Base-by-base conservation (phyloP, 2,113 vertebrate species). In the Parus major region DNA sequence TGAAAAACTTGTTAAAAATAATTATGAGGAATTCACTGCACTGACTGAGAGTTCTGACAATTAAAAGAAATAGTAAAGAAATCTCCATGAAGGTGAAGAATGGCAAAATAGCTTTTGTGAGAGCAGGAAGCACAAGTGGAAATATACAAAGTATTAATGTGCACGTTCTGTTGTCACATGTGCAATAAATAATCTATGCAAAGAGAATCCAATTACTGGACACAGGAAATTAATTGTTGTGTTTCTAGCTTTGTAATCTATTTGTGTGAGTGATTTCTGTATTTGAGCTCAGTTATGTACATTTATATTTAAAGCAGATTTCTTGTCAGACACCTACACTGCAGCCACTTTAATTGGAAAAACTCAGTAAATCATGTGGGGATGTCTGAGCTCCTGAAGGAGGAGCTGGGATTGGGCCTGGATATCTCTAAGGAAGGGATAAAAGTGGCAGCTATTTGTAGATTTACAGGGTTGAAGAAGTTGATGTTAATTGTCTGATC, bases 151-250 rank as follows among this genome's bases (percentile, higher is more conserved):
- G 4, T 36, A 35, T 44, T 75, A 64, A 39, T 44, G 35, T 82
- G 65, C 73, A 23, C 15, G 4, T 82, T 92, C 52, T 82, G 33
- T 80, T 92, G 77, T 76, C 46, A 12, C 24, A 15, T 17, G 33
- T 60, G 21, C 35, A 75, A 69, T 86, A 90, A 93, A 82, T 71
- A 78, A 69, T 42, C 61, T n/a, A 5, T 39, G 27, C 44, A 87
- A 90, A 73, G 76, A 47, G 39, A 97, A 86, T 88, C 50, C 63
- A 92, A 66, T 95, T 91, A 70, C 53, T 56, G 44, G n/a, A 52
- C 66, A 63, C 36, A 84, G 69, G 25, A 82, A 68, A 75, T 92
- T 49, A 91, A 60, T 82, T 89, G 44, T 46, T 86, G 3, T 20
- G 68, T 23, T 79, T 82, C 60, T 53, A 66, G 5, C 21, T 55